These are phyloP conservation scores for Catharus bicknelli DNA, from an alignment of 2,113 vertebrate species.

Conservation along the genomic window DNA sequence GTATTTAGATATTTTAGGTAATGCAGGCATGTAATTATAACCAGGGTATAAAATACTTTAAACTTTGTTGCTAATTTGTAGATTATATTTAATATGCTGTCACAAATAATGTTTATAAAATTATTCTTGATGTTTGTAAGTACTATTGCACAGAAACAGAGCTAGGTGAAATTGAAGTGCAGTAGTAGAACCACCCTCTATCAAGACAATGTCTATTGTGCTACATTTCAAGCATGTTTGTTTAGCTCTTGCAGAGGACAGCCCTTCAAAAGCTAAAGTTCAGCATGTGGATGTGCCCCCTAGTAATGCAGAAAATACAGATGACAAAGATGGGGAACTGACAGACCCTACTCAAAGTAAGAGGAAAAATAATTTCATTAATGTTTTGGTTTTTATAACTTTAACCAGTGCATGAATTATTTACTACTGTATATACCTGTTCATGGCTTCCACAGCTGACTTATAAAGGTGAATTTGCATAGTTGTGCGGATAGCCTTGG, in stretches of 20 bases:
- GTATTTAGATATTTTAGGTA: background rate
- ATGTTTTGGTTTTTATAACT: background rate
- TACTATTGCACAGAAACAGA: background rate
- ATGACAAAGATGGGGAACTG: background rate
- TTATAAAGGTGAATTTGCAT: background rate
- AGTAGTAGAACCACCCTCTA: background rate
- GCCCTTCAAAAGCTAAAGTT: constrained; percentile 24
- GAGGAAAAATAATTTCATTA: background rate
- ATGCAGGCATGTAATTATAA: background rate
- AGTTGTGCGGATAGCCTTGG: background rate
- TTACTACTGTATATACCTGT: background rate
- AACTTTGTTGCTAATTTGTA: background rate
- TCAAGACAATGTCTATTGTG: background rate
- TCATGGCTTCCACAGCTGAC: background rate
- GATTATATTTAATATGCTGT: background rate
- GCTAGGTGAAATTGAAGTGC: background rate
- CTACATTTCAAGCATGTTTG: constrained; percentile 9
- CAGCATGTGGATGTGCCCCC: background rate
- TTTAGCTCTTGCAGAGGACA: constrained; percentile 20
- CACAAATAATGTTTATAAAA: background rate
- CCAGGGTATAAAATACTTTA: background rate
- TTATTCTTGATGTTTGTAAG: background rate
- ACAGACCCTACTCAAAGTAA: background rate
- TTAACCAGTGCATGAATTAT: background rate
- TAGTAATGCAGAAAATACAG: background rate